phyloP scores from a whole-genome alignment of 1,140 invertebrate species.

The Heliconius melpomene region DNA sequence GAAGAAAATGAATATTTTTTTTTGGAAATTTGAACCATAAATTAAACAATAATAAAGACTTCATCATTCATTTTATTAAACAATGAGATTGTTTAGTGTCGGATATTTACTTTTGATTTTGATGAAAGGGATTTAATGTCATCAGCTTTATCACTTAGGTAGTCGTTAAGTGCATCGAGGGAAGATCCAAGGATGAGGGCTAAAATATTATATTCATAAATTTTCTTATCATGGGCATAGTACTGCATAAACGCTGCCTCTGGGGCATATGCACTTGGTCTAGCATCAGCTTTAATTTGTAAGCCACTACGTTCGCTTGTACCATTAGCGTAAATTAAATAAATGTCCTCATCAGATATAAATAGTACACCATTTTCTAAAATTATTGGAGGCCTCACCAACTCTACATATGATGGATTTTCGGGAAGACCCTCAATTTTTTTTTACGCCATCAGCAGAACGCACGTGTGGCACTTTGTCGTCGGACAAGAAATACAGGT shows the following conservation, averaged over 20 bases:
- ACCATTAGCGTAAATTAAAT: constrained; percentile 52
- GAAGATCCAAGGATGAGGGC: neutral
- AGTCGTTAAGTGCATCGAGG: neutral
- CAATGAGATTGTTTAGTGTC: neutral
- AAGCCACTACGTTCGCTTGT: constrained; percentile 41
- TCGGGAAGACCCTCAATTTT: constrained; percentile 45
- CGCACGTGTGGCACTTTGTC: constrained; percentile 51
- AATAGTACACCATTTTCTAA: constrained; percentile 48
- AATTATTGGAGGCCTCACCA: constrained; percentile 55
- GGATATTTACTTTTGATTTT: neutral
- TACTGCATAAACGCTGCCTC: constrained; percentile 59
- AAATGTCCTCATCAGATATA: constrained; percentile 46
- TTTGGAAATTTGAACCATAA: neutral
- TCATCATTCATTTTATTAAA: neutral
- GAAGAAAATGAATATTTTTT: too few relatives aligned
- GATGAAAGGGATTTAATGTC: neutral
- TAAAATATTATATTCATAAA: constrained; percentile 11
- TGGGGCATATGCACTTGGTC: constrained; percentile 54
- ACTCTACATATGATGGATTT: constrained; percentile 37
- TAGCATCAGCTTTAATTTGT: constrained; percentile 40
- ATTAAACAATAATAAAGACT: neutral
- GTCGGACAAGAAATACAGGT: constrained; percentile 54
- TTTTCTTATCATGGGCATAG: constrained; percentile 57
- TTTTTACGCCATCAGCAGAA: constrained; percentile 28
- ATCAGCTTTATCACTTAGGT: constrained; percentile 2